A percentile compares a stretch with the other conserved stretches of the same genome.
Conservation (phyloP, 2,113 vertebrate genomes). For the Proterorhinus semilunaris region DNA sequence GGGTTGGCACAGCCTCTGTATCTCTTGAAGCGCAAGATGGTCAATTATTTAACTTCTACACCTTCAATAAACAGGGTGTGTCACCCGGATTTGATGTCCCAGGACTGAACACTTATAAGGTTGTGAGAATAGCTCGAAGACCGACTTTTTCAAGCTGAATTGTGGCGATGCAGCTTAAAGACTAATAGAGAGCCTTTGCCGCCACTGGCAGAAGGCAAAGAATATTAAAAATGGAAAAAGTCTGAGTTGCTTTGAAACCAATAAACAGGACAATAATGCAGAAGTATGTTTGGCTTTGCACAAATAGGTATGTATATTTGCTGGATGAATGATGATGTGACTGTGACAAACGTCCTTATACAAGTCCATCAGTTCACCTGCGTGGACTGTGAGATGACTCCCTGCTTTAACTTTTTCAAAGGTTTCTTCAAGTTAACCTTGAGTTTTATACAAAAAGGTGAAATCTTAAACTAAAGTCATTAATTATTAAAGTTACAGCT, state of each 20-base stretch:
- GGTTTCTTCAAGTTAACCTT: conserved; percentile 2
- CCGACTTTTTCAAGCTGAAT: conserved; percentile 71
- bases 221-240: no score
- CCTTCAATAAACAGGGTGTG: conserved; percentile 78
- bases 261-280: not conserved
- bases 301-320: conserved; percentile 11
- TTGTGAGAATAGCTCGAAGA: conserved; percentile 79
- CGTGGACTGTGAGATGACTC: conserved; percentile 17
- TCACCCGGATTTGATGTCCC: conserved; percentile 90
- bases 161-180: not conserved
- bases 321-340: conserved; percentile 5
- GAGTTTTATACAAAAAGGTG: not conserved
- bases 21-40: conserved; percentile 89
- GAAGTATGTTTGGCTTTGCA: conserved; percentile 6
- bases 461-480: not conserved
- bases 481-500: not conserved
- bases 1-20: conserved; percentile 81
- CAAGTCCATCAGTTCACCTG: conserved; percentile 15
- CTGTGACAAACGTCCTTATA: not conserved
- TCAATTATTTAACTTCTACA: conserved; percentile 90
- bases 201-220: not conserved
- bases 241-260: not conserved
- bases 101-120: conserved; percentile 88
- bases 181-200: not conserved
- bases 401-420: conserved; percentile 15